Conservation (phyloP, 2,888 invertebrate genomes). For the Aleiodes testaceus region DNA sequence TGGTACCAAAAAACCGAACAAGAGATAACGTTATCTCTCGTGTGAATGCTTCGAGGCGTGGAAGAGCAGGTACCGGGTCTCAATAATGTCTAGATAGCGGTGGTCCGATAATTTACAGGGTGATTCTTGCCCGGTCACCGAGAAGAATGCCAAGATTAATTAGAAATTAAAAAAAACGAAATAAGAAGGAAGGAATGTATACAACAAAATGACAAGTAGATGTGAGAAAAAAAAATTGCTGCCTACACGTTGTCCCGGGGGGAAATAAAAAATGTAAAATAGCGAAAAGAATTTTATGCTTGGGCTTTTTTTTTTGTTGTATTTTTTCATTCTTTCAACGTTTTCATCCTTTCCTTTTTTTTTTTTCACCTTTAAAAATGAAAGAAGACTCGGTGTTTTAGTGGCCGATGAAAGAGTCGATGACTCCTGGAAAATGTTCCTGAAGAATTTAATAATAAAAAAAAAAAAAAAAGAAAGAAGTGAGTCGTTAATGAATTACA, state of each 20-base stretch:
- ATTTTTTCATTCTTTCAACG: neutral
- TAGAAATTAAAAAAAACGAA: constrained; percentile 45
- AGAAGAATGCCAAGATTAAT: constrained; percentile 50
- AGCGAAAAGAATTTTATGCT: constrained; percentile 33
- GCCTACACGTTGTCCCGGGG: constrained; percentile 38
- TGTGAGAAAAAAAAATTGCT: constrained; percentile 29
- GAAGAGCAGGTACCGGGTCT: constrained; percentile 63
- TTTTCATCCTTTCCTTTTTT: constrained; percentile 17
- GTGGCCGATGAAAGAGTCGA: constrained; percentile 14
- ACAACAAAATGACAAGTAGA: constrained; percentile 8
- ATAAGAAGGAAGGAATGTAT: neutral
- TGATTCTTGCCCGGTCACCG: constrained; percentile 57
- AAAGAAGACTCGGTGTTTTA: constrained; percentile 4
- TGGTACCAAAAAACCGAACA: constrained; percentile 49
- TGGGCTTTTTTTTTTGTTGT: neutral
- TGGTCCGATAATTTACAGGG: constrained; percentile 66
- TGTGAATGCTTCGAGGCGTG: constrained; percentile 65
- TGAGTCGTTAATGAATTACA: neutral
- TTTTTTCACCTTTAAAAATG: constrained; percentile 8
- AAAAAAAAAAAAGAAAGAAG: neutral
- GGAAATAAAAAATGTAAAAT: constrained; percentile 47
- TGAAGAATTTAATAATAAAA: neutral
- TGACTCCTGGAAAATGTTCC: constrained; percentile 15
- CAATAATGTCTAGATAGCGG: constrained; percentile 67
- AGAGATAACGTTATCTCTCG: constrained; percentile 69